Percentiles rank a stretch among this genome's conserved stretches.
Conservation (phyloP, 2,113 vertebrate species). For the Chitala chitala region DNA sequence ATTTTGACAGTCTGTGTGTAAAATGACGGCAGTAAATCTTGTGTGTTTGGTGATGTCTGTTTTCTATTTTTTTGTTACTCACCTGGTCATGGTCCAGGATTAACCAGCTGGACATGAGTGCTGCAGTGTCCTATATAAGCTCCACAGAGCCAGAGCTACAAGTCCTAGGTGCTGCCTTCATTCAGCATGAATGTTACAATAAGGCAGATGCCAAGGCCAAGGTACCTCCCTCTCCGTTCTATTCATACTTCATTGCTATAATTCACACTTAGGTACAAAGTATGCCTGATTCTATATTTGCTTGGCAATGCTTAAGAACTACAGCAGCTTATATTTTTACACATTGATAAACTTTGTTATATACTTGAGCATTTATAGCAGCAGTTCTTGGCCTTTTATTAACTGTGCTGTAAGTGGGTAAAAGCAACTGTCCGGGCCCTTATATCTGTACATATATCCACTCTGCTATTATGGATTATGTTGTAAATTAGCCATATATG, state of each 20-base stretch:
- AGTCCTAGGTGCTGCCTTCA: conserved; percentile 79
- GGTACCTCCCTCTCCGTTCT: conserved; percentile 51
- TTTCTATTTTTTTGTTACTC: conserved; percentile 18
- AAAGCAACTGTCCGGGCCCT: too few relatives aligned
- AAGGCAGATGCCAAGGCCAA: conserved; percentile 80
- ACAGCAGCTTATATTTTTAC: neutral
- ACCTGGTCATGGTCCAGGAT: conserved; percentile 60
- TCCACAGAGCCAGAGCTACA: conserved; percentile 76
- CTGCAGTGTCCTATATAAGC: conserved; percentile 79
- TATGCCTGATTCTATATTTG: neutral
- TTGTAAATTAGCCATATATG: too few relatives aligned
- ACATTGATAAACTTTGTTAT: too few relatives aligned
- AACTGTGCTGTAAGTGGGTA: too few relatives aligned
- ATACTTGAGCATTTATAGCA: too few relatives aligned
- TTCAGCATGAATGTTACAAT: conserved; percentile 94
- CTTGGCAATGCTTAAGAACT: too few relatives aligned
- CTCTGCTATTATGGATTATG: too few relatives aligned
- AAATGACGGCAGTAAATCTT: neutral
- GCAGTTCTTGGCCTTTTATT: too few relatives aligned
- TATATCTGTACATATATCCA: too few relatives aligned
- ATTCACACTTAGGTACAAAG: neutral
- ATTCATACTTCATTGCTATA: neutral
- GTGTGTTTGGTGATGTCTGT: neutral
- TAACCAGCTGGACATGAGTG: conserved; percentile 75
- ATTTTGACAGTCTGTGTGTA: neutral